Conservation (phyloP, 1,140 invertebrate species). For the Psix sp. region DNA sequence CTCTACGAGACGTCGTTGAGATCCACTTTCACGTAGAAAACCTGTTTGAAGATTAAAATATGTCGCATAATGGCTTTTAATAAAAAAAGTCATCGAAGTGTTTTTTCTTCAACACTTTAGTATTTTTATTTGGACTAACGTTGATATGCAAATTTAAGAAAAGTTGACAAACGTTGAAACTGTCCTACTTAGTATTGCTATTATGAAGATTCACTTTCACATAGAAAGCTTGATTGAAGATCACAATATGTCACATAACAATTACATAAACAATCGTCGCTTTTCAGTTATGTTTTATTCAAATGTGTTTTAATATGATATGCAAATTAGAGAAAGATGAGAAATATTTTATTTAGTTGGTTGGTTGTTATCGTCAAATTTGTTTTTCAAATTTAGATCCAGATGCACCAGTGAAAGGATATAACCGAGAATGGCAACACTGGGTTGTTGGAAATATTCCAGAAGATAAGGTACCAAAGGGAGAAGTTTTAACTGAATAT, state of each 20-base stretch:
- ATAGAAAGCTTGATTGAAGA: conserved; percentile 34
- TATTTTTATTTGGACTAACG: no score
- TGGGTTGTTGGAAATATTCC: conserved; percentile 86
- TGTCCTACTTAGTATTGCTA: no score
- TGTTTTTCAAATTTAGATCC: conserved; percentile 78
- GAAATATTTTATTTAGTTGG: no score
- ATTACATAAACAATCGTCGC: no score
- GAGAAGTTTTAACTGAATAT: conserved; percentile 81
- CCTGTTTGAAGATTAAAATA: conserved; percentile 35
- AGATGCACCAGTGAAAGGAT: conserved; percentile 80
- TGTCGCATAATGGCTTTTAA: no score
- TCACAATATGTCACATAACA: conserved; percentile 24
- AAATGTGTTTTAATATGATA: no score
- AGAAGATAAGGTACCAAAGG: conserved; percentile 79
- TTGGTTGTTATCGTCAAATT: not conserved
- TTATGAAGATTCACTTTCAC: conserved; percentile 49
- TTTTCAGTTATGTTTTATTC: no score
- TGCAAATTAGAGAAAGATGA: no score
- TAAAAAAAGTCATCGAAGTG: no score
- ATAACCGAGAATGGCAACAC: conserved; percentile 82
- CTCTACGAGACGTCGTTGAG: conserved; percentile 22
- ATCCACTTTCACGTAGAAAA: conserved; percentile 44
- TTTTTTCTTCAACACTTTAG: no score
- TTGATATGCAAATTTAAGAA: no score
- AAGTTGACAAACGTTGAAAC: no score